phyloP scores from a whole-genome alignment of 2,797 vertebrate species.

The Myotis findleyi region DNA sequence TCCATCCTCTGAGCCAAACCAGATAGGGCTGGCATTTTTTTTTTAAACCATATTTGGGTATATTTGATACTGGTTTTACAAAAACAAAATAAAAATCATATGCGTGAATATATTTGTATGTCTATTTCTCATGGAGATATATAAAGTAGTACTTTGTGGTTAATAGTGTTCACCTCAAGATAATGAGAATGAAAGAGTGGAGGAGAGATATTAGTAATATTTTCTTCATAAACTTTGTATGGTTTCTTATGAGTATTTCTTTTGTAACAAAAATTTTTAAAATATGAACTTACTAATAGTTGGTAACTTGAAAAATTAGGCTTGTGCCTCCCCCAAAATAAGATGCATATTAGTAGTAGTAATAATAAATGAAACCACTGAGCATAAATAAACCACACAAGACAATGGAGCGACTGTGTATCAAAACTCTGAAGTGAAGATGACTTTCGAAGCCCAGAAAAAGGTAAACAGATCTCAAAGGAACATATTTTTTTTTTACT shows the following conservation, averaged over 20 bases:
- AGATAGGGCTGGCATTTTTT: background rate
- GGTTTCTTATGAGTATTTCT: conserved; percentile 23
- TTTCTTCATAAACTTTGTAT: conserved; percentile 2
- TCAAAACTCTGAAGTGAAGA: background rate
- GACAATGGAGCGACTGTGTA: background rate
- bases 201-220: background rate
- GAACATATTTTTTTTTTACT: background rate
- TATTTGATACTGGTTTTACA: background rate
- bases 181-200: background rate
- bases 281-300: background rate
- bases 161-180: background rate
- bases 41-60: background rate
- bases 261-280: conserved; percentile 9
- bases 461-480: background rate
- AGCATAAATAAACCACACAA: background rate
- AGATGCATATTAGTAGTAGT: background rate
- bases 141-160: background rate
- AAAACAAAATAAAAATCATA: background rate
- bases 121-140: conserved; percentile 38
- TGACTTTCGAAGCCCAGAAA: background rate
- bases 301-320: conserved; percentile 40
- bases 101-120: background rate
- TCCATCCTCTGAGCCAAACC: no score
- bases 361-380: background rate
- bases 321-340: background rate